phyloP scores from a whole-genome alignment of 2,113 vertebrate genomes.

The Chlorocebus sabaeus region DNA sequence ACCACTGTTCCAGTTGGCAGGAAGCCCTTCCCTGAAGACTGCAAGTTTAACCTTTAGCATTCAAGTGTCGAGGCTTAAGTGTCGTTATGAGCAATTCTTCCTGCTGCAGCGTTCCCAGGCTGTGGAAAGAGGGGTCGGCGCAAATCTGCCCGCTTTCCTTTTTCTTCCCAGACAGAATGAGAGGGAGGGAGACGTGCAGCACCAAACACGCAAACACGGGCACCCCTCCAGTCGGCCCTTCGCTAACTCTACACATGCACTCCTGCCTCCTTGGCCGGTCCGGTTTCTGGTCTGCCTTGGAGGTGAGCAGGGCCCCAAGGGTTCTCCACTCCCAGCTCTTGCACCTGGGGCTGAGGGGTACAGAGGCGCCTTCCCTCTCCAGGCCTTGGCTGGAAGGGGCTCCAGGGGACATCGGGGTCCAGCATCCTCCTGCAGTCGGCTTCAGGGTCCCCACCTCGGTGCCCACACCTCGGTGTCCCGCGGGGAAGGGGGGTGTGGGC shows the following conservation, averaged over 20 bases:
- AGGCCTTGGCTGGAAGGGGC: background rate
- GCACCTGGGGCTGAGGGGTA: background rate
- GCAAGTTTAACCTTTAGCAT: constrained; percentile 87
- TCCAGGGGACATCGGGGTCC: background rate
- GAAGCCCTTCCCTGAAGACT: constrained; percentile 82
- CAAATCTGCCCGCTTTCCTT: constrained; percentile 67
- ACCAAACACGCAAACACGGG: background rate
- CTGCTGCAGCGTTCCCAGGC: constrained; percentile 78
- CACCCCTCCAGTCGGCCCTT: background rate
- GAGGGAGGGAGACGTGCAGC: background rate
- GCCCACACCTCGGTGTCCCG: background rate
- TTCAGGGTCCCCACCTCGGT: background rate
- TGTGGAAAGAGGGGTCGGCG: constrained; percentile 73
- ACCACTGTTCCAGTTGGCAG: constrained; percentile 79
- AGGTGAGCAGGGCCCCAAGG: background rate
- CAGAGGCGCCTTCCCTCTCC: background rate
- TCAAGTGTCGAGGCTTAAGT: constrained; percentile 83
- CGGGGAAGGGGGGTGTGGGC: background rate
- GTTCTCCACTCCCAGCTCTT: background rate
- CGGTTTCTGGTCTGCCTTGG: background rate
- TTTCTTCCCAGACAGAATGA: constrained; percentile 8
- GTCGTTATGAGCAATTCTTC: constrained; percentile 82
- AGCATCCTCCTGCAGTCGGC: background rate
- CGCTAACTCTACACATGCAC: background rate
- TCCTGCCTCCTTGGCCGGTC: background rate